Conservation (phyloP, 2,888 invertebrate species). For the Amiota communis region DNA sequence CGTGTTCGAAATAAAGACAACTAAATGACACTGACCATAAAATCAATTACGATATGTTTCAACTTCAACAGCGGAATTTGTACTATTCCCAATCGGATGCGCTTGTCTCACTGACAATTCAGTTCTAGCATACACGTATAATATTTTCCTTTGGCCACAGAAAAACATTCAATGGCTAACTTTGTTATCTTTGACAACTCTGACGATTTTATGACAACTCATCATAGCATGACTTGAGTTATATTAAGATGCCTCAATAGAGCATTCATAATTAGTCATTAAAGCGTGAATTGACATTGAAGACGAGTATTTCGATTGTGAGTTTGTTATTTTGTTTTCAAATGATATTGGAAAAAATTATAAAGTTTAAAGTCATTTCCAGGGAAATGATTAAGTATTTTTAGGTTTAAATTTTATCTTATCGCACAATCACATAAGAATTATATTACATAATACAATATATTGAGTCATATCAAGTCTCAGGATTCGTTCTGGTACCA, state of each 20-base stretch:
- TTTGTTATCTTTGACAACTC: slow-evolving; percentile 40
- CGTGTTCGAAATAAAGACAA: slow-evolving; percentile 38
- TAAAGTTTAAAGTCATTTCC: neutral
- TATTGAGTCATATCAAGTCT: too few relatives aligned
- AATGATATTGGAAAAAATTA: neutral
- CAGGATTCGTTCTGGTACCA: neutral
- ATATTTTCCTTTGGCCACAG: too few relatives aligned
- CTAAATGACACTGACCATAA: slow-evolving; percentile 61
- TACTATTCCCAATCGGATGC: slow-evolving; percentile 24
- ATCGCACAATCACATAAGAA: neutral
- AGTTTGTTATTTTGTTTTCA: neutral
- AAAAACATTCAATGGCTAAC: neutral
- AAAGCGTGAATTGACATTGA: slow-evolving; percentile 63
- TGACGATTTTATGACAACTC: slow-evolving; percentile 69
- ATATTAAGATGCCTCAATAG: slow-evolving; percentile 31
- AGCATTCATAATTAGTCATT: slow-evolving; percentile 68
- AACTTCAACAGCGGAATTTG: slow-evolving; percentile 46
- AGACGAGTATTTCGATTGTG: too few relatives aligned
- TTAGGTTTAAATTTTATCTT: neutral
- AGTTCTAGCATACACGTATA: too few relatives aligned
- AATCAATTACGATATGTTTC: slow-evolving; percentile 65
- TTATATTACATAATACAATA: neutral
- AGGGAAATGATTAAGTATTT: neutral
- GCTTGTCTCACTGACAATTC: slow-evolving; percentile 3
- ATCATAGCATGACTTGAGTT: slow-evolving; percentile 60